Evolutionary conservation across 1,140 invertebrate species (phyloP).

Genomic region (Monomorium pharaonis): DNA sequence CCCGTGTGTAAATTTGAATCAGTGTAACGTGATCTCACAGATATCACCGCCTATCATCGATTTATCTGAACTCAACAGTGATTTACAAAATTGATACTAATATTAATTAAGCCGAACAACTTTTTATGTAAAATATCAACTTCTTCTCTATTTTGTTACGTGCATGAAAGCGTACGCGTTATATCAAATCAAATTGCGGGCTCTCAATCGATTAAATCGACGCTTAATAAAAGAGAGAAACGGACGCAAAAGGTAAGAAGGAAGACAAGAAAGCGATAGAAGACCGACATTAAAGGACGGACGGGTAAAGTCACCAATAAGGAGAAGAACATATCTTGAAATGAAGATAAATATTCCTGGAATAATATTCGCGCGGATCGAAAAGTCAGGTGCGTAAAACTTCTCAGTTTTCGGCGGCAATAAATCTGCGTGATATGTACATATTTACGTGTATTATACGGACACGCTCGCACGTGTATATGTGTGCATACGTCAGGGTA

Average conservation of each 20-base stretch:
- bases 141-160: background rate
- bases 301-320: background rate
- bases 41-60: background rate
- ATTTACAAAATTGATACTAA: background rate
- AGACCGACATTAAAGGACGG: background rate
- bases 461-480: constrained; percentile 65
- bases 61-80: background rate
- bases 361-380: background rate
- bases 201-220: background rate
- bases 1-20: background rate
- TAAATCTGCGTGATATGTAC: constrained; percentile 67
- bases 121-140: background rate
- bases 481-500: constrained; percentile 71
- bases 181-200: background rate
- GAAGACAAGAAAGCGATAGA: background rate
- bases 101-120: background rate
- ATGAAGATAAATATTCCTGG: background rate
- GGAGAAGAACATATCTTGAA: background rate
- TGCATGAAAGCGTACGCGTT: background rate
- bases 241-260: background rate
- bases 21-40: background rate
- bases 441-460: constrained; percentile 65
- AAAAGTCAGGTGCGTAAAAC: constrained; percentile 22
- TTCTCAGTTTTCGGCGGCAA: constrained; percentile 62
- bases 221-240: background rate